Conservation (phyloP, 1,140 invertebrate species). For the Ephestia elutella region DNA sequence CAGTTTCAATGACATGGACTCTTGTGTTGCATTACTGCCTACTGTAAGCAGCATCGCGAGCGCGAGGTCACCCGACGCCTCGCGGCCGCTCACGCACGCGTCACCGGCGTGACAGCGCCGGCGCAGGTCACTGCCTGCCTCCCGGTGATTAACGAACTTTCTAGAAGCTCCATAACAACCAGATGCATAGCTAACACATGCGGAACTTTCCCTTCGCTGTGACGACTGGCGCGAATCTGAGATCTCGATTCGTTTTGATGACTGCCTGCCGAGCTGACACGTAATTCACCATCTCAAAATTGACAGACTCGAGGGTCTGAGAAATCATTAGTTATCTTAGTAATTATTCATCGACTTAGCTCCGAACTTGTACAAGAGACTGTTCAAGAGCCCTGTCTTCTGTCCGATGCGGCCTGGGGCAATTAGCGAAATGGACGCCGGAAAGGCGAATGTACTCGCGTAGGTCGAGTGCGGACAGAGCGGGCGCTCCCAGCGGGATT, state of each 20-base stretch:
- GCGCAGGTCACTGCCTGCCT: constrained; percentile 34
- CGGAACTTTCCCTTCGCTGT: constrained; percentile 5
- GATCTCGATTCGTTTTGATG: not conserved
- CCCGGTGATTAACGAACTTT: constrained; percentile 29
- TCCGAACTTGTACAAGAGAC: constrained; percentile 1
- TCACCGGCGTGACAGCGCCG: constrained; percentile 33
- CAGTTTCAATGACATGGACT: too few species aligned
- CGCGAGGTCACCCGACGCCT: constrained; percentile 36
- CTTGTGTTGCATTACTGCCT: not conserved
- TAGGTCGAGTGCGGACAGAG: constrained; percentile 26
- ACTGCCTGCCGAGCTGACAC: not conserved
- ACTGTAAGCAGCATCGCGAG: constrained; percentile 17
- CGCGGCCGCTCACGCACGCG: constrained; percentile 32
- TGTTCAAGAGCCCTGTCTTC: constrained; percentile 11
- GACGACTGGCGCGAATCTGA: not conserved
- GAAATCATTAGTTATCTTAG: not conserved
- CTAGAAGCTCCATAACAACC: constrained; percentile 19
- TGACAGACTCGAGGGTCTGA: not conserved
- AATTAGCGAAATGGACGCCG: constrained; percentile 56
- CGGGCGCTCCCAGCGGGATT: constrained; percentile 28
- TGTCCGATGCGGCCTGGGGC: constrained; percentile 31
- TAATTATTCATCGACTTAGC: constrained; percentile 9
- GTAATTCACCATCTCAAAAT: not conserved
- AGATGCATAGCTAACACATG: constrained; percentile 1
- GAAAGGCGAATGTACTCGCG: constrained; percentile 43